Evolutionary conservation across 1,140 invertebrate genomes (phyloP), one percentile per base, ranked within the genome.

Genomic region (Eciton burchellii): DNA sequence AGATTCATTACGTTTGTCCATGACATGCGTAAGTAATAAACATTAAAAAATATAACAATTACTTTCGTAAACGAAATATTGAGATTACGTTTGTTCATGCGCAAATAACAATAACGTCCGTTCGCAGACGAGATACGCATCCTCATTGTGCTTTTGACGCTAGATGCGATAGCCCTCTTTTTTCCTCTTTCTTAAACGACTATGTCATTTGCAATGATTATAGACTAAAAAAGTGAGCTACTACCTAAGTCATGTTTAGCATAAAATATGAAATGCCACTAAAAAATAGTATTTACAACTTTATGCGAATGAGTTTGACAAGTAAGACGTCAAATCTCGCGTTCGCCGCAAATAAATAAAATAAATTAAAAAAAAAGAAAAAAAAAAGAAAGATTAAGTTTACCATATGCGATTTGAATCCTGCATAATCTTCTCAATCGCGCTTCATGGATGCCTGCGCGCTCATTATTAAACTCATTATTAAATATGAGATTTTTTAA

Each of bases 341-440:
- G 6, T 59, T 59, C 52, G 49, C 29, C 68, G 43, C n/a, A 65
- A 76, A 76, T 76, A 76, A 76, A 76, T 76, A 52, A 63, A 76
- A 65, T 76, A 76, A 76, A 76, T 65, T 11, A 63, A 49, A 49
- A 43, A n/a, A n/a, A n/a, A n/a, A n/a, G 43, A 57, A 26, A n/a
- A 73, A 35, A 14, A 57, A 57, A 26, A n/a, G 59, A 35, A 14
- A 24, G 24, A 54, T 76, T 74, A 62, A 74, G 47, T 76, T n/a
- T 65, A 54, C 9, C 45, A 76, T 14, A 21, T 26, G 14, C 45
- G 41, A 54, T 41, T 35, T 14, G 21, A 79, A 79, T 68, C 9
- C 21, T 6, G 9, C 41, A 3, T 26, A 68, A 77, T 43, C 16
- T 43, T 66, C 29, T 66, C 11, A 41, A 77, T 49, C 49, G 16